Conservation (phyloP, 2,888 invertebrate genomes). For the Hemithea aestivaria region DNA sequence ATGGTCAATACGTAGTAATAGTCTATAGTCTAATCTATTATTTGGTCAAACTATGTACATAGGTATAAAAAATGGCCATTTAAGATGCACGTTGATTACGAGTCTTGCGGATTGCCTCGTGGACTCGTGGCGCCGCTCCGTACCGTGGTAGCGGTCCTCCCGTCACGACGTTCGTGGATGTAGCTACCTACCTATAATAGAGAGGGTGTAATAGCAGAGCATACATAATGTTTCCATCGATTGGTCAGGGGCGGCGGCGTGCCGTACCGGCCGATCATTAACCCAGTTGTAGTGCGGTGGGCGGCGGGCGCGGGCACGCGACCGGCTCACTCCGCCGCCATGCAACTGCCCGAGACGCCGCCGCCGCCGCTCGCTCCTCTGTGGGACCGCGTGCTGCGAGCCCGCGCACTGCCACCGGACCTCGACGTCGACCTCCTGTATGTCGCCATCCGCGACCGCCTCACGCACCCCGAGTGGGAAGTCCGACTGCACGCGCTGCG, state of each 20-base stretch:
- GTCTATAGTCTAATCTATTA: too few species aligned
- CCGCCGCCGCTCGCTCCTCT: conserved; percentile 83
- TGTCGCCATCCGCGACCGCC: conserved; percentile 84
- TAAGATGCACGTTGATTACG: too few species aligned
- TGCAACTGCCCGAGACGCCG: conserved; percentile 71
- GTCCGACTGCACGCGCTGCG: conserved; percentile 89
- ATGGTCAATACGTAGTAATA: too few species aligned
- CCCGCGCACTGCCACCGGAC: conserved; percentile 84
- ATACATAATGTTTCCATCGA: conserved; percentile 59
- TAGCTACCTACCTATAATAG: too few species aligned
- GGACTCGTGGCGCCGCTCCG: too few species aligned
- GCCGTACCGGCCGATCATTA: conserved; percentile 75
- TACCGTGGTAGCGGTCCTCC: too few species aligned
- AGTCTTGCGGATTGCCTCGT: too few species aligned
- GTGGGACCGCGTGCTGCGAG: conserved; percentile 89
- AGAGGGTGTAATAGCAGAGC: conserved; percentile 14
- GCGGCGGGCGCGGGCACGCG: conserved; percentile 70
- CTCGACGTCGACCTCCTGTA: conserved; percentile 83
- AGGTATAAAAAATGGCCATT: too few species aligned
- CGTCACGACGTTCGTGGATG: too few species aligned
- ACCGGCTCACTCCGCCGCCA: conserved; percentile 52
- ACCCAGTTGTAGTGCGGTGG: conserved; percentile 73
- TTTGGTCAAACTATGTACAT: too few species aligned
- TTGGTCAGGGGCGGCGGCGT: conserved; percentile 71
- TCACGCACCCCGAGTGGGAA: conserved; percentile 90